Conservation (phyloP, 2,797 vertebrate species). For the Thripadectes ignobilis region DNA sequence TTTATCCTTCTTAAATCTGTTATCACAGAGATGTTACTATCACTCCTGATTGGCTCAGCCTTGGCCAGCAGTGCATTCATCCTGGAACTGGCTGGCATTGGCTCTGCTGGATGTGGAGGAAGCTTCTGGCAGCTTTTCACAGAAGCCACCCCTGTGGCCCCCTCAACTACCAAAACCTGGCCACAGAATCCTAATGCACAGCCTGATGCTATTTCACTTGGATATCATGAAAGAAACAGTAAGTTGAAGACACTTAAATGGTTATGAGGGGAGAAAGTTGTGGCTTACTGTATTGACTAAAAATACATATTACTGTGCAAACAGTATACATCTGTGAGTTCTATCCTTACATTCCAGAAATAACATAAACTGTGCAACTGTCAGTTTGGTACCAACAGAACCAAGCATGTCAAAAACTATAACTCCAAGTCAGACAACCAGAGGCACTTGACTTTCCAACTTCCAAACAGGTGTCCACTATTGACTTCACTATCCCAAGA, state of each 20-base stretch:
- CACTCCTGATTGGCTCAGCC: background rate
- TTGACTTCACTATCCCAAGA: background rate
- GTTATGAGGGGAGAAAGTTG: background rate
- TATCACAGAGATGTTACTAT: background rate
- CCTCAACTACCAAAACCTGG: background rate
- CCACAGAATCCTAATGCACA: background rate
- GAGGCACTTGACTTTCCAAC: background rate
- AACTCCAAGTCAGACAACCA: background rate
- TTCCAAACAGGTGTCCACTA: background rate
- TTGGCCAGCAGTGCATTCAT: background rate
- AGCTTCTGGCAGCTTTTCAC: background rate
- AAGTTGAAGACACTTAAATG: background rate
- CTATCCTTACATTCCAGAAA: background rate
- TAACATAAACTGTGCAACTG: background rate
- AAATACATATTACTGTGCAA: background rate
- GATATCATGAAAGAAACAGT: background rate
- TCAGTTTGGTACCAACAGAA: background rate
- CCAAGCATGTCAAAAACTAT: background rate
- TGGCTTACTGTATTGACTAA: background rate
- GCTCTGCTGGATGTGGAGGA: background rate
- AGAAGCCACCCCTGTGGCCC: background rate
- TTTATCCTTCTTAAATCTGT: background rate
- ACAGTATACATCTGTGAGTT: background rate
- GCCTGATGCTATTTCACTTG: background rate
- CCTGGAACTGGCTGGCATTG: background rate